Evolutionary conservation across 2,888 invertebrate species (phyloP).

Genomic region (Trissolcus japonicus): DNA sequence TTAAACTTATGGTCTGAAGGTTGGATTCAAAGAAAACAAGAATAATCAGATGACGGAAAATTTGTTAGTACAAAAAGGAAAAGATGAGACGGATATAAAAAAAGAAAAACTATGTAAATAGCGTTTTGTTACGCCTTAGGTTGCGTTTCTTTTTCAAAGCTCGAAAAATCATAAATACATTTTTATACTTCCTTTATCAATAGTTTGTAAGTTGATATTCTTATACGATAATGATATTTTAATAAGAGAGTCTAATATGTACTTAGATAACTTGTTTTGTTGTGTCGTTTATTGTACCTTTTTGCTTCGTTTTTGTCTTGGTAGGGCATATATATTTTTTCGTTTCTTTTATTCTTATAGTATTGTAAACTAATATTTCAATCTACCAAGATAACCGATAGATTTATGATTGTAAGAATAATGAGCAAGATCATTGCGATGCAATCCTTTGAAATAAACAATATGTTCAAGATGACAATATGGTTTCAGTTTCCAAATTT

Average conservation of each 20-base stretch:
- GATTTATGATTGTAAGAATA: conserved; percentile 17
- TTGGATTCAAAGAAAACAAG: neutral
- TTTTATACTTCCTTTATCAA: conserved; percentile 66
- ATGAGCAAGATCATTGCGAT: conserved; percentile 24
- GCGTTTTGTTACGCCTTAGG: conserved; percentile 9
- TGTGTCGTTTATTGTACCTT: neutral
- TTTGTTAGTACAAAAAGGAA: conserved; percentile 28
- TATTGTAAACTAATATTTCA: conserved; percentile 10
- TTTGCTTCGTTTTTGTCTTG: conserved; percentile 9
- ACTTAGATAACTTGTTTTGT: conserved; percentile 57
- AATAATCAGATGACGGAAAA: neutral
- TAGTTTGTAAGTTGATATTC: conserved; percentile 62
- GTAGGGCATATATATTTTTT: conserved; percentile 5
- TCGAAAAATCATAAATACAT: conserved; percentile 39
- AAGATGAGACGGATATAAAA: conserved; percentile 30
- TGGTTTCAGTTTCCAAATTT: neutral
- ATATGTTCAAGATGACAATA: conserved; percentile 23
- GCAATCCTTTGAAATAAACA: conserved; percentile 37
- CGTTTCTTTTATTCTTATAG: neutral
- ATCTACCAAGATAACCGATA: conserved; percentile 27
- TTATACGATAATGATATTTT: conserved; percentile 64
- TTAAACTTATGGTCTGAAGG: neutral
- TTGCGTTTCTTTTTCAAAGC: conserved; percentile 43
- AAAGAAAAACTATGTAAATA: conserved; percentile 38
- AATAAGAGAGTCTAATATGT: conserved; percentile 57